Percentiles rank a stretch among this genome's conserved stretches.
phyloP scores from a whole-genome alignment of 2,113 vertebrate genomes.

The Tautogolabrus adspersus region DNA sequence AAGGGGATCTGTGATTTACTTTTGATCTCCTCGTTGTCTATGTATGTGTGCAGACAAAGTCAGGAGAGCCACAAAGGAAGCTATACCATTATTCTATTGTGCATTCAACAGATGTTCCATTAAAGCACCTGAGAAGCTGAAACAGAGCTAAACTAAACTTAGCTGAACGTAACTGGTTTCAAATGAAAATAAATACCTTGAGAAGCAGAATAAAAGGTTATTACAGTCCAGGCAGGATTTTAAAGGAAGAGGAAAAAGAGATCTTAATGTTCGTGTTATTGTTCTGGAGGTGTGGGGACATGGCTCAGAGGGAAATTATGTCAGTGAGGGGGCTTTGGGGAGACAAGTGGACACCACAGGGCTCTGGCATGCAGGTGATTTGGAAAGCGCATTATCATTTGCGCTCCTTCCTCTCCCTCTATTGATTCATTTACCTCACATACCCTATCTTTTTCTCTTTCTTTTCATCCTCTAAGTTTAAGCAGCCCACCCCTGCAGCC shows the following conservation, averaged over 20 bases:
- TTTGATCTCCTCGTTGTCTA: background rate
- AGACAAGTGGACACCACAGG: conserved; percentile 35
- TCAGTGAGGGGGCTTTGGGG: conserved; percentile 8
- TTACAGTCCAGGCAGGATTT: background rate
- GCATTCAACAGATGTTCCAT: background rate
- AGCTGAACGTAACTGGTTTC: conserved; percentile 5
- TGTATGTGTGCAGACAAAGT: background rate
- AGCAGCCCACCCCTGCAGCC: background rate
- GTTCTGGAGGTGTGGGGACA: conserved; percentile 24
- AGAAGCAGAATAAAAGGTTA: background rate
- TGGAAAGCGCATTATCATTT: conserved; percentile 21
- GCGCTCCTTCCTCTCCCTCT: conserved; percentile 6
- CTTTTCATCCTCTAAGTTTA: conserved; percentile 20
- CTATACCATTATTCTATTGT: too few relatives aligned
- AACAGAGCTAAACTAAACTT: conserved; percentile 10
- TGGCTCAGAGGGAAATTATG: conserved; percentile 1
- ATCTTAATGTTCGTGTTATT: conserved; percentile 6
- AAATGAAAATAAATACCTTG: conserved; percentile 6
- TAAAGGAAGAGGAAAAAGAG: background rate
- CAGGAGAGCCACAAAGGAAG: too few relatives aligned
- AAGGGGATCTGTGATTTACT: background rate
- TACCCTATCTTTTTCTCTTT: background rate
- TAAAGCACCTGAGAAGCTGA: conserved; percentile 6
- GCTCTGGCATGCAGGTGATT: conserved; percentile 8
- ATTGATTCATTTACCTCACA: conserved; percentile 21